Base-by-base conservation (phyloP, 2,888 invertebrate genomes). In the Pheosia tremula region DNA sequence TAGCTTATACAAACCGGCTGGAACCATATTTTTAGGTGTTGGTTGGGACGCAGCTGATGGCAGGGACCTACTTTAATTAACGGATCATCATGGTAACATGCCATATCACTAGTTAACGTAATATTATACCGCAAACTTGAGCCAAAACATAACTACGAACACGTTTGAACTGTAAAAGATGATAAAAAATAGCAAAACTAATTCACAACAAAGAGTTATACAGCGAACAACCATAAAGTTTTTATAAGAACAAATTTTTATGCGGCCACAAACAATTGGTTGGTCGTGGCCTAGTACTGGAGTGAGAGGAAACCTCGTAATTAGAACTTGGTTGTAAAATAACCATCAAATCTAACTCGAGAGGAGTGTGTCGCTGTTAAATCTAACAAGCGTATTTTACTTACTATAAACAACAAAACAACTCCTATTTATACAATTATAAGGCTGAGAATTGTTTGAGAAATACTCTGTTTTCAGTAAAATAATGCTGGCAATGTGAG, bases 301-400 rank as follows among this genome's bases (percentile, higher is more conserved):
- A 79, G 78, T 80, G 82, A 87, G 85, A 89, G 88, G 89, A 90
- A 89, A 90, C 88, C 85, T 85, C 83, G 84, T 89, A 91, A 93
- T 93, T 93, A 91, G 88, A 87, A 87, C 86, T 82, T 79, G 85
- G 89, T 82, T 82, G 87, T 93, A 93, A 93, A 93, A 93, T 84
- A 90, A 86, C 91, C 91, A 91, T 93, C 89, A 93, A 92, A 89
- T 39, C 83, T 83, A 81, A 85, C 84, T 86, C 83, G 77, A 82
- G 86, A 89, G 83, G 85, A 86, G 81, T 84, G 83, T 83, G 82
- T 83, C 84, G 84, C 72, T 83, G 80, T 87, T 84, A 86, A 86
- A 79, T 76, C 66, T 68, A 62, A 71, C 75, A 74, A 78, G 73
- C 53, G 58, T 68, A 59, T 60, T 24, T 68, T 58, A 43, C 66